Base-by-base conservation (phyloP, 2,113 vertebrate genomes). In the Oreotrochilus melanogaster region DNA sequence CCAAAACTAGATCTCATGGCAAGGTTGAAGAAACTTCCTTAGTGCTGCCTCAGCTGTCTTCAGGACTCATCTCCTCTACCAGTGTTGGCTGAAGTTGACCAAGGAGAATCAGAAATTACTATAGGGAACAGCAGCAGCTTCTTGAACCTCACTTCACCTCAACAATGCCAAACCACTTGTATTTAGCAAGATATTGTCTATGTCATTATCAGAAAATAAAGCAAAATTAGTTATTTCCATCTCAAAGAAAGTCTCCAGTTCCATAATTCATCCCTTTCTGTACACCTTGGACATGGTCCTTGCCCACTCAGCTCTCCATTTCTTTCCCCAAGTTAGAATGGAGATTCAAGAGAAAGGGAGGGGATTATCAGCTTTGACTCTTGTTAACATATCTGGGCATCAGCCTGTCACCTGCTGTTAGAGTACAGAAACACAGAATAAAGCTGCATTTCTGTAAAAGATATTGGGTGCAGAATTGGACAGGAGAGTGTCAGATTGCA, bases 401-500 rank as follows among this genome's bases (percentile, higher is more conserved):
- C 83, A 91, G 75, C 14, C 73, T 94, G 92, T 92, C 86, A 95
- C 83, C 79, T 91, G 75, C 91, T 94, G 86, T 86, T 93, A 83
- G 17, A 81, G 86, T 88, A 80, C 51, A 86, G 88, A 93, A 96
- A 95, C 88, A 94, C 27, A 65, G 65, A 93, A 78, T 57, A 92
- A 93, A 87, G 31, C 73, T 91, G n/a, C 60, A 75, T 95, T 96
- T 95, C 56, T 86, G 53, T 67, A 86, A 96, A 89, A 86, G 61
- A 22, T 39, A 60, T 94, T 64, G 92, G 79, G 43, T 90, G 51
- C 48, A 97, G 94, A 96, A 96, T 80, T 78, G 82, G 69, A 93
- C 69, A 88, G 86, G 96, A 86, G 86, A 93, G 69, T 67, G 92
- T 96, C 94, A 96, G 90, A 95, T 86, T 96, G 82, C 88, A 88